Base-by-base conservation (phyloP, 2,113 vertebrate species). In the Periophthalmus modestus region DNA sequence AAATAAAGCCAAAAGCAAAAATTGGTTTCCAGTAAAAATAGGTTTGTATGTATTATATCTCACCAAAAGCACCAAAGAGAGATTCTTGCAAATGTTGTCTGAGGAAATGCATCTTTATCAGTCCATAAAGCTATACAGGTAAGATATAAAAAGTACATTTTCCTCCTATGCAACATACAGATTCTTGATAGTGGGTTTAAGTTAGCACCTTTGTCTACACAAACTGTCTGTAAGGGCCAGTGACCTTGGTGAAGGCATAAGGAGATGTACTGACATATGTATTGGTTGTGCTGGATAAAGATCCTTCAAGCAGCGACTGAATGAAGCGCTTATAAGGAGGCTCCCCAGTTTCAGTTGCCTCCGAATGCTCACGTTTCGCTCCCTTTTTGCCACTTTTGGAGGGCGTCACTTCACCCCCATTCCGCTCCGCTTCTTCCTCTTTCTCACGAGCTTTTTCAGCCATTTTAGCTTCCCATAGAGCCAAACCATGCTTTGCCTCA, bases 171-270 rank as follows among this genome's bases (percentile, higher is more conserved):
- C 78, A 84, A 55, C 33, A 47, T 58, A 72, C 59, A 43, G 58
- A 88, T 74, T 76, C 73, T 79, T 82, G 82, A 82, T 59, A 59
- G 71, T 75, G 5, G 12, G 19, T 82, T 81, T 70, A 83, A 74
- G 79, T 61, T 82, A 93, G 89, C 92, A 93, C 90, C 91, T 36
- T 72, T 78, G 85, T 80, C 92, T 93, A 99, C 57, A 95, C 91
- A 77, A 95, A 98, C 75, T 94, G 89, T 92, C 94, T 98, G 91
- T 99, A 99, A 92, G 97, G 98, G 91, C 98, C 98, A 54, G 98
- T 99, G 92, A 99, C 97, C 93, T 96, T 96, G 72, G 97, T 98
- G 88, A 96, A 98, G 95, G 98, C 97, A 79, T 98, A 99, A 34
- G 98, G 97, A 86, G 96, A 89, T 75, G 98, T 97, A 77, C 92